phyloP scores from a whole-genome alignment of 1,140 invertebrate genomes.

The Drosophila tani region DNA sequence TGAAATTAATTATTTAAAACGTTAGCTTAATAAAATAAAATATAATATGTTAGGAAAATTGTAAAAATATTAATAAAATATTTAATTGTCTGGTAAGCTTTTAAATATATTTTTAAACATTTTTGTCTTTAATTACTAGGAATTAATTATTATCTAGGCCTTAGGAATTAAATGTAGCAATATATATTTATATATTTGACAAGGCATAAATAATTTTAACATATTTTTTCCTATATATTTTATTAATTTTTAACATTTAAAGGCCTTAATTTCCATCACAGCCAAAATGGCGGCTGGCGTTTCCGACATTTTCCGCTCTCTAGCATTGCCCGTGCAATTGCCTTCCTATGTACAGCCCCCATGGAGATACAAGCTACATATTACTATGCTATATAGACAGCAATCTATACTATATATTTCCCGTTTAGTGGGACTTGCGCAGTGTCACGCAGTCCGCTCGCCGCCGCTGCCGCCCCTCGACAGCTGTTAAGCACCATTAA shows the following conservation, averaged over 20 bases:
- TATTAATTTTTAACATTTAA: not conserved
- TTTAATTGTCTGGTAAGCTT: not conserved
- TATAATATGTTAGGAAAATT: not conserved
- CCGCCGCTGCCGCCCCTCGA: slow-evolving; percentile 9
- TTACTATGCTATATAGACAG: slow-evolving; percentile 20
- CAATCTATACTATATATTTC: slow-evolving; percentile 21
- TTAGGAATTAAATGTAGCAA: no score
- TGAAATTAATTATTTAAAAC: rapidly evolving
- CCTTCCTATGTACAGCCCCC: slow-evolving; percentile 69
- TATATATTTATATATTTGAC: no score
- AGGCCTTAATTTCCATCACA: not conserved
- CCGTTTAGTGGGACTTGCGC: slow-evolving; percentile 63
- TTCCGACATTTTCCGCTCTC: slow-evolving; percentile 38
- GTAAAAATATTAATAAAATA: not conserved
- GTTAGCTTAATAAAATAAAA: not conserved
- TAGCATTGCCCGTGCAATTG: slow-evolving; percentile 59
- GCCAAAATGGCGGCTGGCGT: slow-evolving; percentile 33
- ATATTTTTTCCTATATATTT: not conserved
- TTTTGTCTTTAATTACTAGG: not conserved
- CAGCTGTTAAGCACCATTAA: slow-evolving; percentile 77
- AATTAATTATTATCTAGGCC: no score
- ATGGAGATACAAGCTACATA: slow-evolving; percentile 11
- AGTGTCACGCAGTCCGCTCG: slow-evolving; percentile 60
- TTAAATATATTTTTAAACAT: not conserved
- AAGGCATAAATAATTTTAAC: no score